Evolutionary conservation across 2,888 invertebrate genomes (phyloP).

Genomic region (Periphyllus acericola): DNA sequence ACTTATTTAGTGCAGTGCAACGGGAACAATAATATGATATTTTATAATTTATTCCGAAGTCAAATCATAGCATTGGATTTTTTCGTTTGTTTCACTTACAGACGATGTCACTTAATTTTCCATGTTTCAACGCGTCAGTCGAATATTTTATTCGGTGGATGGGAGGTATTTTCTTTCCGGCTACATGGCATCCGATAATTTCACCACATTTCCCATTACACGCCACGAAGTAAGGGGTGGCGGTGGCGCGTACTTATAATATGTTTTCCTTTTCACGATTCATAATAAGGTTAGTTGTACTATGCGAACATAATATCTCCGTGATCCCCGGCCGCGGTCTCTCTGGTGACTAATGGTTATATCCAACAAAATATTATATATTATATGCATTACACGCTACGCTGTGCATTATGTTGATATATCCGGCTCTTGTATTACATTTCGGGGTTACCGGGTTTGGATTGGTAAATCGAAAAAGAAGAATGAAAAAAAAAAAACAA

Average conservation of each 20-base stretch:
- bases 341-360: slow-evolving; percentile 31
- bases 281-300: background rate
- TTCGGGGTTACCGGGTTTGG: background rate
- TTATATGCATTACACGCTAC: background rate
- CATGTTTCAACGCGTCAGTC: background rate
- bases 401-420: background rate
- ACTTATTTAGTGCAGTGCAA: background rate
- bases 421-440: background rate
- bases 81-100: background rate
- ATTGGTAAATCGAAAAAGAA: slow-evolving; percentile 14
- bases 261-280: background rate
- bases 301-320: background rate
- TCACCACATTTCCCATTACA: background rate
- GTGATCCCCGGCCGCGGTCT: background rate
- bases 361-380: slow-evolving; percentile 1
- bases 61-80: background rate
- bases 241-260: background rate
- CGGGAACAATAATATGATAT: background rate
- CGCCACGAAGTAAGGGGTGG: background rate
- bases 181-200: background rate
- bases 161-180: background rate
- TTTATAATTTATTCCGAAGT: background rate
- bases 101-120: background rate
- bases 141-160: background rate
- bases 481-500: background rate